Conservation (phyloP, 2,797 vertebrate genomes). For the Hoplostethus mediterraneus region DNA sequence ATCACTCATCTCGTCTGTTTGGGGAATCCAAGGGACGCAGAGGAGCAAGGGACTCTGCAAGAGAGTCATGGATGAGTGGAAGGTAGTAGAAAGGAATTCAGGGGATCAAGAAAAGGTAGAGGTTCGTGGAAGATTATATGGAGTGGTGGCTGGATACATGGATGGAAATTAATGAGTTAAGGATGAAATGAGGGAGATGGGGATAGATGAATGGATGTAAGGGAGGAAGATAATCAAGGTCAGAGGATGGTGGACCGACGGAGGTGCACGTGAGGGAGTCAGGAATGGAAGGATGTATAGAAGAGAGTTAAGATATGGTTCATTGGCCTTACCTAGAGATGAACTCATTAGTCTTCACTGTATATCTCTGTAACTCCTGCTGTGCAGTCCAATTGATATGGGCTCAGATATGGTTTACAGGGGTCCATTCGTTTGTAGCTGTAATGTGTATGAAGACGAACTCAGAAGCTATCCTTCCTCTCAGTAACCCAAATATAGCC, state of each 20-base stretch:
- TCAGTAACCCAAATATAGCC: constrained; percentile 5
- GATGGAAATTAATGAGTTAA: constrained; percentile 41
- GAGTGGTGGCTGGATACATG: neutral
- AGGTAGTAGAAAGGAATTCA: constrained; percentile 44
- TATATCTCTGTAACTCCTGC: neutral
- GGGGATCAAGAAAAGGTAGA: constrained; percentile 24
- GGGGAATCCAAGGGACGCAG: constrained; percentile 29
- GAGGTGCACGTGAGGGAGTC: neutral
- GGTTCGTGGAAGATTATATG: constrained; percentile 25
- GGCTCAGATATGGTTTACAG: neutral
- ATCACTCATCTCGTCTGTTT: constrained; percentile 42
- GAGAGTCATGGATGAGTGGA: constrained; percentile 32
- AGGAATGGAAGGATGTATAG: too few relatives aligned
- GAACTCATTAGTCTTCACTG: too few relatives aligned
- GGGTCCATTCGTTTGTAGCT: neutral
- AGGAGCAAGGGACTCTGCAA: constrained; percentile 26
- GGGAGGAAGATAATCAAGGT: neutral
- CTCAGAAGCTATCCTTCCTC: neutral
- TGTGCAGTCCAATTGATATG: neutral
- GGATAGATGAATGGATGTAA: neutral
- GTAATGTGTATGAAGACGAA: neutral
- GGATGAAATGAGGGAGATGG: constrained; percentile 4
- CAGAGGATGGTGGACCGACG: constrained; percentile 12
- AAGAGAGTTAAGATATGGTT: too few relatives aligned
- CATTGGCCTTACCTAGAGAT: too few relatives aligned